These are phyloP conservation scores for Synaphobranchus kaupii DNA, from an alignment of 2,797 vertebrate species.

Conservation along the genomic window DNA sequence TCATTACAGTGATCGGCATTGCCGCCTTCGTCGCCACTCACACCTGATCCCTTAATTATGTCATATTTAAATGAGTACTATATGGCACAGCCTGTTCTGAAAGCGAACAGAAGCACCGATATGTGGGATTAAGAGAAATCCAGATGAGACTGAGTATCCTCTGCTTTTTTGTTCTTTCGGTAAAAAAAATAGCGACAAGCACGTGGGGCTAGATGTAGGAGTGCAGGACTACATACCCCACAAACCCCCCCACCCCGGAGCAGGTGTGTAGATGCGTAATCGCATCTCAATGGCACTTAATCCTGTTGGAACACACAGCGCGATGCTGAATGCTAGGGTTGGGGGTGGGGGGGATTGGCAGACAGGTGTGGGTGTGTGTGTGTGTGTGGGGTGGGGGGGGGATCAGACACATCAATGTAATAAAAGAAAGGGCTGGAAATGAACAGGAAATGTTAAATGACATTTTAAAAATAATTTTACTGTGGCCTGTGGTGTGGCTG, in stretches of 20 bases:
- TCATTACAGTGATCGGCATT: not conserved
- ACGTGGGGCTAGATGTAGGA: not conserved
- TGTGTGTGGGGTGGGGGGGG: not conserved
- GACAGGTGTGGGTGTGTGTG: not conserved
- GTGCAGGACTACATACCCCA: not conserved
- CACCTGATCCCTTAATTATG: not conserved
- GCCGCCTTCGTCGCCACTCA: too few relatives aligned
- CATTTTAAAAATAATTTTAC: not conserved
- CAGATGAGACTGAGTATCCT: not conserved
- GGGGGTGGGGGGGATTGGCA: not conserved
- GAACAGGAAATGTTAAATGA: not conserved
- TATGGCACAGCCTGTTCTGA: too few relatives aligned
- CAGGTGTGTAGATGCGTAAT: constrained; percentile 21
- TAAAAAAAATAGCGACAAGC: not conserved
- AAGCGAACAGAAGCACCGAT: not conserved
- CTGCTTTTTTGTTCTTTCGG: not conserved
- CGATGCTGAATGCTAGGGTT: not conserved
- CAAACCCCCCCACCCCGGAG: not conserved
- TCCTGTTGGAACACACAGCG: not conserved
- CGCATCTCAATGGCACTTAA: constrained; percentile 6
- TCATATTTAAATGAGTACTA: not conserved
- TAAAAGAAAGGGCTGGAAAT: not conserved
- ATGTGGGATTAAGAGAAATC: not conserved
- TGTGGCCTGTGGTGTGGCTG: not conserved
- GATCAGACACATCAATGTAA: not conserved